Percentiles rank a stretch among this genome's conserved stretches.
phyloP scores from a whole-genome alignment of 2,113 vertebrate genomes.

The Polypterus senegalus region DNA sequence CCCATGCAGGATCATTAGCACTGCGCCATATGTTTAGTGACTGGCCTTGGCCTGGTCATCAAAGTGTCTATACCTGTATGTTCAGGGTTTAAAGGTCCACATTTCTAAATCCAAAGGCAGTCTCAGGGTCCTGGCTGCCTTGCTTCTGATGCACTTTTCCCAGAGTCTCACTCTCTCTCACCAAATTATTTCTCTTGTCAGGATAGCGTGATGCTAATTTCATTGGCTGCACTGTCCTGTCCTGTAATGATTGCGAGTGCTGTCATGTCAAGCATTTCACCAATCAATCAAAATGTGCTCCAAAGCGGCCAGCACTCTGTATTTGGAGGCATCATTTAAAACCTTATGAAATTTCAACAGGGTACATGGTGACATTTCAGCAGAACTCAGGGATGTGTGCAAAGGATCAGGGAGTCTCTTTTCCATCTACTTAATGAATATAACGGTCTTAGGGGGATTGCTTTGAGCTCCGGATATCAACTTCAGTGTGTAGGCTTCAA shows the following conservation, averaged over 20 bases:
- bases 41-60: too few species aligned
- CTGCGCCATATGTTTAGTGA: too few species aligned
- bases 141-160: background rate
- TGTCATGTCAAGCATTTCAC: constrained; percentile 28
- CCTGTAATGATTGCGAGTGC: constrained; percentile 23
- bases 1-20: too few species aligned
- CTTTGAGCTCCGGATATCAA: background rate
- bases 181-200: constrained; percentile 1
- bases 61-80: too few species aligned
- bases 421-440: constrained; percentile 1
- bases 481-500: background rate
- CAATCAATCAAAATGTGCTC: constrained; percentile 34
- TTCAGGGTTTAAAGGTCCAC: too few species aligned
- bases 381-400: constrained; percentile 10
- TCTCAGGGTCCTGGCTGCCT: too few species aligned
- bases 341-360: constrained; percentile 28
- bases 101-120: too few species aligned
- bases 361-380: constrained; percentile 10
- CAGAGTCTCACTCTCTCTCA: background rate
- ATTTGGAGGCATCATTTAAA: constrained; percentile 20
- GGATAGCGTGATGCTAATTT: constrained; percentile 21
- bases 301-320: background rate
- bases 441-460: background rate
- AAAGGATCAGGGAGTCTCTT: background rate
- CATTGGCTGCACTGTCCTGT: constrained; percentile 17